A percentile compares a stretch with the other conserved stretches of the same genome.
Conservation (phyloP, 23 tunicate genomes). For the Corella eumyota region DNA sequence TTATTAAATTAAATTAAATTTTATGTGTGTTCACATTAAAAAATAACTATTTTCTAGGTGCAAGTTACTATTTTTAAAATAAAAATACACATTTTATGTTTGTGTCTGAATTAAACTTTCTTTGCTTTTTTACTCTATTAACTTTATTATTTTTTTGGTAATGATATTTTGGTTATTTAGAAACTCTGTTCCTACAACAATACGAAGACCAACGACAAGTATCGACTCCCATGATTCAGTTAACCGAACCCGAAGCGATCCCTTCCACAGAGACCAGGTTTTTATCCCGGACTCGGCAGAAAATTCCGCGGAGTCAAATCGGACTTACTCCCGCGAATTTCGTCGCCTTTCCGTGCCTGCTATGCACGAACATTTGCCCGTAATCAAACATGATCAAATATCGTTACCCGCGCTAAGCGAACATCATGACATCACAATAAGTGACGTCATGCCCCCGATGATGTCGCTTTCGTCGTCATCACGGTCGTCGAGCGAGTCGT, state of each 20-base stretch:
- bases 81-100: too few relatives aligned
- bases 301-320: slow-evolving; percentile 3
- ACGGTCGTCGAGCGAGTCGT: slow-evolving; percentile 28
- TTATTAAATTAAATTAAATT: too few relatives aligned
- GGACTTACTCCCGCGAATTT: neutral
- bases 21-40: too few relatives aligned
- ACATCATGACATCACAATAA: slow-evolving; percentile 20
- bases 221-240: slow-evolving; percentile 27
- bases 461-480: slow-evolving; percentile 53
- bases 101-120: too few relatives aligned
- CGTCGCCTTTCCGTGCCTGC: slow-evolving; percentile 40
- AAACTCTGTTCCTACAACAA: too few relatives aligned
- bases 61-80: too few relatives aligned
- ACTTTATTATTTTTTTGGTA: too few relatives aligned
- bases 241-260: slow-evolving; percentile 19
- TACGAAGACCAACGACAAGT: too few relatives aligned
- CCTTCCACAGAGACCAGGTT: slow-evolving; percentile 57
- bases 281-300: slow-evolving; percentile 57
- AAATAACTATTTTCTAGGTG: too few relatives aligned
- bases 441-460: slow-evolving; percentile 40
- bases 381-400: slow-evolving; percentile 44
- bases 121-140: too few relatives aligned
- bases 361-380: slow-evolving; percentile 29
- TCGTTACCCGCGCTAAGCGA: slow-evolving; percentile 31
- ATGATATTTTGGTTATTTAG: too few relatives aligned